Base-by-base conservation (phyloP, 2,888 invertebrate genomes). In the Apantesis nais region DNA sequence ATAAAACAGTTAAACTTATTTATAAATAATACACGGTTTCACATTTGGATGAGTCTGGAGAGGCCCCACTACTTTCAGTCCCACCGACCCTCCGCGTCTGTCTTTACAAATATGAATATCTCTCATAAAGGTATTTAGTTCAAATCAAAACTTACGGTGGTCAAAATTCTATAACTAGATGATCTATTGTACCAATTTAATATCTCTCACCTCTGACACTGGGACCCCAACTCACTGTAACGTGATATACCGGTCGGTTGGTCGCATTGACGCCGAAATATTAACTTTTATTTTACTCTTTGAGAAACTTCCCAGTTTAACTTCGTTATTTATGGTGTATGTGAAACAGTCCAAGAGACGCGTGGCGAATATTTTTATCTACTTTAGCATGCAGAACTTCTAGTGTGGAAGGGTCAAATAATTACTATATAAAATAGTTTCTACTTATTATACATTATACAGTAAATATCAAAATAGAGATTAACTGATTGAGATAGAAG, bases 151-250 rank as follows among this genome's bases (percentile, higher is more conserved):
- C 34, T 34, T 34, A 4, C 5, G 2, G 0, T 39, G 39, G 39
- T 39, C 12, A 11, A 39, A 12, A 41, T 41, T 41, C 16, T 41
- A 41, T 41, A 12, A 48, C 48, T 1, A 22, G 19, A 19, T 7
- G 7, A 31, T 60, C 60, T 19, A 14, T 31, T 1, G 25, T 31
- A 19, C 4, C 58, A 58, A 25, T 60, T 34, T 22, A 31, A 22
- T 29, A 34, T 34, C 7, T 41, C 11, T 19, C 4, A 22, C 22
- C 63, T 44, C 63, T 29, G 19, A 31, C 41, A 64, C 29, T 64
- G 31, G 29, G 31, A 12, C 64, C 31, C 44, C 64, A 64, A 64
- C 44, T 64, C 41, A 11, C 29, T 63, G 41, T 44, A 64, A 64
- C 19, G 19, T 31, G 31, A 64, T 14, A 31, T 29, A 48, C 44